Percentiles rank a stretch among this genome's conserved stretches.
phyloP scores from a whole-genome alignment of 2,113 vertebrate genomes.

The Rhipidura dahli region DNA sequence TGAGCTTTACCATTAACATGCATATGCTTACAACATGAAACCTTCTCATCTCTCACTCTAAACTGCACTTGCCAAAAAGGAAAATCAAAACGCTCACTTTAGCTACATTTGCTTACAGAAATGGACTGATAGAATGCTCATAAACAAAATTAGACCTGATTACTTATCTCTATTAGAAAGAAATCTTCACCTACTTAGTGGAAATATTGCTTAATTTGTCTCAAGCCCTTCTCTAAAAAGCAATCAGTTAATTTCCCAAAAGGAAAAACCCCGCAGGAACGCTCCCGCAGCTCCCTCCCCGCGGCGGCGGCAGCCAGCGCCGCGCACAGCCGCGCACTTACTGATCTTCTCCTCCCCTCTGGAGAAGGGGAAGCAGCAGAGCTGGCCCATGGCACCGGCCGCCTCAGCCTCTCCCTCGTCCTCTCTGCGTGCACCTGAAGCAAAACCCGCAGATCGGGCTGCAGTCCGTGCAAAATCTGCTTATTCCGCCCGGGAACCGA shows the following conservation, averaged over 20 bases:
- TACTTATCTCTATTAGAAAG: neutral
- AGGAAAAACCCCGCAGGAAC: neutral
- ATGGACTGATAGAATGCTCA: neutral
- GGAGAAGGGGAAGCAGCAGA: constrained; percentile 95
- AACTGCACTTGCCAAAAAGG: neutral
- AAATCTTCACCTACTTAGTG: neutral
- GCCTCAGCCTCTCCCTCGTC: neutral
- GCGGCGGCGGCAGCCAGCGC: neutral
- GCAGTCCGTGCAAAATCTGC: neutral
- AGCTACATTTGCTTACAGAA: neutral
- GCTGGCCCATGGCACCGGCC: constrained; percentile 88
- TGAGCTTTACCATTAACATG: neutral
- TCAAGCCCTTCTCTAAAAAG: neutral
- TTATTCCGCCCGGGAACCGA: neutral
- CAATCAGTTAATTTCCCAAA: neutral
- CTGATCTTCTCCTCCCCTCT: constrained; percentile 90
- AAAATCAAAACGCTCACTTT: constrained; percentile 25
- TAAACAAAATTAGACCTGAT: neutral
- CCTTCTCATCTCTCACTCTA: neutral
- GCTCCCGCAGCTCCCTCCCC: neutral
- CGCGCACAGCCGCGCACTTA: constrained; percentile 78
- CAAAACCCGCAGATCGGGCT: constrained; percentile 8
- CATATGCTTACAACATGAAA: neutral
- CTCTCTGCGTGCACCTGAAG: constrained; percentile 29
- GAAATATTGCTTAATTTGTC: neutral